Evolutionary conservation across 2,797 vertebrate species (phyloP).

Genomic region (Diplodus sargus): DNA sequence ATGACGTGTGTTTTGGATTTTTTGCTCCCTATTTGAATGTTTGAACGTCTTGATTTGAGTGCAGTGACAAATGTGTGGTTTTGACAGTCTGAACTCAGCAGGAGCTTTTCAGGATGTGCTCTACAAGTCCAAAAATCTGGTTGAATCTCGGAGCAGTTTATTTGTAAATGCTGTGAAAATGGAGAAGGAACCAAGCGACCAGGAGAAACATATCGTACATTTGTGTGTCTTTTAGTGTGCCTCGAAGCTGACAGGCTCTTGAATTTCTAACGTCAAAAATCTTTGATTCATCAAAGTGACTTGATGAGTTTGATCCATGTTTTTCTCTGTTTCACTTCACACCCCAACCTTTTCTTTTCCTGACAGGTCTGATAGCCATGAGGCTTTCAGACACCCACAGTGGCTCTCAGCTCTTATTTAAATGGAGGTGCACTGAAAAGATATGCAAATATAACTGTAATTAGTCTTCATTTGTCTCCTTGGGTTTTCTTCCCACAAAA

Average conservation of each 20-base stretch:
- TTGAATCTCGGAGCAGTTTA: not conserved
- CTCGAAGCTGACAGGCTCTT: not conserved
- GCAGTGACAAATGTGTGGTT: not conserved
- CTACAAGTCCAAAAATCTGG: not conserved
- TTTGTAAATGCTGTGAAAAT: not conserved
- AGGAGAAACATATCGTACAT: not conserved
- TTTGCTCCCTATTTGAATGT: not conserved
- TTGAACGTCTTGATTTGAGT: not conserved
- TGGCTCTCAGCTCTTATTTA: not conserved
- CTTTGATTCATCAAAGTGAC: not conserved
- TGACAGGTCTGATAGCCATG: no score
- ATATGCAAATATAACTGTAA: not conserved
- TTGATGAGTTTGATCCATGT: no score
- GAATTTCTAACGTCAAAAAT: not conserved
- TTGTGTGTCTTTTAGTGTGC: not conserved
- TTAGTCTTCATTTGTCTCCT: not conserved
- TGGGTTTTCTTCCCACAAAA: not conserved
- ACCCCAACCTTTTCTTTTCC: not conserved
- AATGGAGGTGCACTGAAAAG: not conserved
- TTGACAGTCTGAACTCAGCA: not conserved
- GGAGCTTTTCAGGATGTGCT: not conserved
- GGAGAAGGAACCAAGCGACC: not conserved
- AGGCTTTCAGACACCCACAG: not conserved
- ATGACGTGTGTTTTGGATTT: not conserved
- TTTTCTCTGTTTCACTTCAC: not conserved